A percentile compares a stretch with the other conserved stretches of the same genome.
Evolutionary conservation across 2,797 vertebrate species (phyloP).

Genomic region (Enteromius radiatus): DNA sequence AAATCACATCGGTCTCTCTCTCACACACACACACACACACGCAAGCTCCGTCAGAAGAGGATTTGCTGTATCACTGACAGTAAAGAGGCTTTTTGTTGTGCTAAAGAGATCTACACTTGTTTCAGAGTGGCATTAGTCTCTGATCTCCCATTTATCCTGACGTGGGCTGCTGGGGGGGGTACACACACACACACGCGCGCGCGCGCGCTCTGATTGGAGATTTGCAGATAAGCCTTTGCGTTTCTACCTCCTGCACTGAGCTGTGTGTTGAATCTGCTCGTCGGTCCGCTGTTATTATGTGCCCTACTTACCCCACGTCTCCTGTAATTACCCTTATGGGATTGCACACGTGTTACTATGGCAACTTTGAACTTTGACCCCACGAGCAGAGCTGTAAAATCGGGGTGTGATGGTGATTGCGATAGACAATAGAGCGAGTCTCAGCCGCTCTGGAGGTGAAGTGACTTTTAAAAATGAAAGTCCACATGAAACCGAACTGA

Average conservation of each 20-base stretch:
- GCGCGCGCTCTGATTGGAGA: constrained; percentile 31
- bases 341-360: constrained; percentile 54
- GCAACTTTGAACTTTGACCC: constrained; percentile 70
- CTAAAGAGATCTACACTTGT: constrained; percentile 79
- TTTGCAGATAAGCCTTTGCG: constrained; percentile 42
- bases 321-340: constrained; percentile 50
- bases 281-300: neutral
- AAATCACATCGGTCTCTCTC: neutral
- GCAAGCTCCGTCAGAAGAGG: constrained; percentile 64
- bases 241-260: neutral
- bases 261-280: neutral
- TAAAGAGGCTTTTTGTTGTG: constrained; percentile 83
- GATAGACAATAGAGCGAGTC: constrained; percentile 32
- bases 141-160: constrained; percentile 74
- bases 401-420: constrained; percentile 65
- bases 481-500: neutral
- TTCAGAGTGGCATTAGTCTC: constrained; percentile 78
- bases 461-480: neutral
- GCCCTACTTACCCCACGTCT: constrained; percentile 42
- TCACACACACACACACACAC: neutral
- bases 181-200: constrained; percentile 19
- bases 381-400: constrained; percentile 55
- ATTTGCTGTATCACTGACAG: constrained; percentile 82
- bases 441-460: no score
- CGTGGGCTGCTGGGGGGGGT: constrained; percentile 51